Percentiles rank a stretch among this genome's conserved stretches.
Conservation (phyloP, 2,888 invertebrate genomes). For the Ceriagrion tenellum region DNA sequence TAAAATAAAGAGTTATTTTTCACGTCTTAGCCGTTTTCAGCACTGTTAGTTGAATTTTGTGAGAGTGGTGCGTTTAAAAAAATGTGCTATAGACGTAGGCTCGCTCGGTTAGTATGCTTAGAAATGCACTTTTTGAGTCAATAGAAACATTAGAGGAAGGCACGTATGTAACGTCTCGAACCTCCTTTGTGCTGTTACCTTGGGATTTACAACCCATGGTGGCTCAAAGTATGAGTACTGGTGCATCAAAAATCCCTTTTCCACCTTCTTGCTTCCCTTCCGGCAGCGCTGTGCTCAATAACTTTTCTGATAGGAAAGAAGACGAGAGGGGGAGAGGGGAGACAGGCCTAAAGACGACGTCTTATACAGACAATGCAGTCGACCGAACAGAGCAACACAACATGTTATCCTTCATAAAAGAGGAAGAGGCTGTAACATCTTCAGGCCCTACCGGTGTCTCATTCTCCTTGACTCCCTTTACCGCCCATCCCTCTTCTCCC, state of each 20-base stretch:
- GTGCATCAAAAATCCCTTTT: neutral
- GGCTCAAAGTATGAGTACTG: neutral
- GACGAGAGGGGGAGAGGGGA: neutral
- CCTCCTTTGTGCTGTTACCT: too few relatives aligned
- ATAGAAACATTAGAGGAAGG: too few relatives aligned
- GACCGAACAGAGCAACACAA: conserved; percentile 54
- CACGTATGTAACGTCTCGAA: too few relatives aligned
- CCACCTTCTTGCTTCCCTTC: neutral
- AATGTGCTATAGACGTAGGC: too few relatives aligned
- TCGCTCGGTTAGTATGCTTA: too few relatives aligned
- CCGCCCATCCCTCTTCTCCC: neutral
- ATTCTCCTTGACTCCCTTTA: neutral
- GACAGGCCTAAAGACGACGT: conserved; percentile 23
- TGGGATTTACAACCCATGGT: too few relatives aligned
- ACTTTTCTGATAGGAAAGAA: neutral
- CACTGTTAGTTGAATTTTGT: too few relatives aligned
- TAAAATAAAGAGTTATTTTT: too few relatives aligned
- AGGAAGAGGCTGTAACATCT: conserved; percentile 42
- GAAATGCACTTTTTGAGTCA: too few relatives aligned
- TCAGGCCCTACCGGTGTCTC: neutral
- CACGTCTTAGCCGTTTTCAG: too few relatives aligned
- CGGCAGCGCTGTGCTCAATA: neutral
- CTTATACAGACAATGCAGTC: conserved; percentile 52
- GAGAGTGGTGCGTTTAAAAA: too few relatives aligned
- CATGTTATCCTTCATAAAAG: conserved; percentile 54